Evolutionary conservation across 2,797 vertebrate genomes (phyloP), one percentile per base, ranked within the genome.

Genomic region (Coilia nasus): DNA sequence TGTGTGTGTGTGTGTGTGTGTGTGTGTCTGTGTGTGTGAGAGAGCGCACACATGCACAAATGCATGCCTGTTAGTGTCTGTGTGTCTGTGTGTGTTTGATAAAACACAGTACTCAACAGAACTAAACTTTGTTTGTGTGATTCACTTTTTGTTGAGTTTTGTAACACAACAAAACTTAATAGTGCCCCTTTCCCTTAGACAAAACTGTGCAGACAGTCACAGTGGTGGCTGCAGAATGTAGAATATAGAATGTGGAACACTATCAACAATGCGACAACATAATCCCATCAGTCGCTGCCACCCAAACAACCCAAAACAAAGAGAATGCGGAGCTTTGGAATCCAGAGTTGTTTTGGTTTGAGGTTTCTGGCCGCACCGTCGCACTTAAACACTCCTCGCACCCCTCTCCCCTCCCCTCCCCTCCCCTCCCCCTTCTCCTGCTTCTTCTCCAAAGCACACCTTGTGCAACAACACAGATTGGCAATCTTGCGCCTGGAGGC

Each of bases 401-500:
- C n/a, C n/a, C 64, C 28, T 12, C 25, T 12, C 64, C 2, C 12
- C 64, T 15, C 25, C 25, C 4, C 23, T 23, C 6, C 62, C 64
- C 62, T 64, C 56, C 14, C 64, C 28, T 12, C 25, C 64, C 28
- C 1, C 12, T 25, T 15, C 25, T 25, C 12, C 25, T 11, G 2
- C 62, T 47, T 47, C 62, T 28, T 23, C 62, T 28, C 19, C 31
- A 82, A 81, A 88, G 88, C 86, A 87, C 60, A 87, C 83, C 89
- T 93, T 93, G 91, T 90, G 91, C 89, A 93, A 93, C 86, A 91
- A 71, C 64, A 90, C 85, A 92, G 94, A 90, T 41, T 19, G 87
- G 92, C 91, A 93, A 94, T 93, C 87, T 81, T 85, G 88, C 90
- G 93, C 91, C 93, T 93, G 90, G 88, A 92, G 93, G 94, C 93